Evolutionary conservation across 1,140 invertebrate species (phyloP).

Genomic region (Orchestia grillus): DNA sequence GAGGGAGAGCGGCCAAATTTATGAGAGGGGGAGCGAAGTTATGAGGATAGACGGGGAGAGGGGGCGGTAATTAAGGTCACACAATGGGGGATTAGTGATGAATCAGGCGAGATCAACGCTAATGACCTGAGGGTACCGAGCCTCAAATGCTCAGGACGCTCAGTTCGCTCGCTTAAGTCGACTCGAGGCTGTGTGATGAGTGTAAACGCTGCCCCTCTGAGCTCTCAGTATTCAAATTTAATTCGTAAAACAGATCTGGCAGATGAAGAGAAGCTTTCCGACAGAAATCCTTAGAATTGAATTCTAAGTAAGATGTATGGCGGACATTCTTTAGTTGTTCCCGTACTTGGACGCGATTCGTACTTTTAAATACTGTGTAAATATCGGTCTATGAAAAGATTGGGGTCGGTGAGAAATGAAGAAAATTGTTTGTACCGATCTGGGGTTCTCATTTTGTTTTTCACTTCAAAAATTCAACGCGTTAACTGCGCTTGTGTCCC

Average conservation of each 20-base stretch:
- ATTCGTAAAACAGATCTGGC: background rate
- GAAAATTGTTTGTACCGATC: background rate
- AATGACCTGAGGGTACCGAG: constrained; percentile 18
- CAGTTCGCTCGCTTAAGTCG: background rate
- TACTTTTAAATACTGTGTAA: background rate
- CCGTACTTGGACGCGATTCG: background rate
- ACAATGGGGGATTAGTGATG: constrained; percentile 54
- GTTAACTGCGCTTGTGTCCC: no score
- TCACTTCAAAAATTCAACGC: background rate
- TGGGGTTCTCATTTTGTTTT: background rate
- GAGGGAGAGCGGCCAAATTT: background rate
- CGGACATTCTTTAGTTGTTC: background rate
- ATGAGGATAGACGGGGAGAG: background rate
- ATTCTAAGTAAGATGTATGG: background rate
- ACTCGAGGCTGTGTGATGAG: background rate
- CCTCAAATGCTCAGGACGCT: background rate
- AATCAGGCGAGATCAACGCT: constrained; percentile 38
- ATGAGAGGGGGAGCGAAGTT: constrained; percentile 19
- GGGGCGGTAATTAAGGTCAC: constrained; percentile 44
- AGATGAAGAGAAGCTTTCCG: background rate
- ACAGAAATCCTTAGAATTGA: background rate
- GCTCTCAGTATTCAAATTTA: background rate
- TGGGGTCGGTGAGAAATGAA: background rate
- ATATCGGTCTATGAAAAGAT: background rate
- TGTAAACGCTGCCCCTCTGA: background rate